Evolutionary conservation across 2,113 vertebrate species (phyloP).

Genomic region (Notothenia rossii): DNA sequence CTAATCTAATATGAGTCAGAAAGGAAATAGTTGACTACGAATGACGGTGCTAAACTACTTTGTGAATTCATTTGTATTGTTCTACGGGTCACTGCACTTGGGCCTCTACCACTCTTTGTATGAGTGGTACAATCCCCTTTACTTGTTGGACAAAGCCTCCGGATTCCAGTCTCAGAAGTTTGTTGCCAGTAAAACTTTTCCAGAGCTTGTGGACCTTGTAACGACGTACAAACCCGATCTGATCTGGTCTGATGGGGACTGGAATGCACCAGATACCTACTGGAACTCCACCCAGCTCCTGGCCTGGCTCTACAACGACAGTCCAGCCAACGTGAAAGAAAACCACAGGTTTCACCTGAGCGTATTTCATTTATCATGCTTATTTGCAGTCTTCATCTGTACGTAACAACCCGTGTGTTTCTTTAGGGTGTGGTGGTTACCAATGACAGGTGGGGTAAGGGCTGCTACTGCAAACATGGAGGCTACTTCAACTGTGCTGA

Average conservation of each 20-base stretch:
- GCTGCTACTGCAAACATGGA: conserved; percentile 89
- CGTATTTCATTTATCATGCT: background rate
- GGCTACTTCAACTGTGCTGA: conserved; percentile 91
- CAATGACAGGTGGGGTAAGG: conserved; percentile 91
- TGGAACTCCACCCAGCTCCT: conserved; percentile 96
- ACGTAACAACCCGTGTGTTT: background rate
- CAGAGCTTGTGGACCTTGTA: conserved; percentile 85
- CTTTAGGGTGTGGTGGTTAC: conserved; percentile 88
- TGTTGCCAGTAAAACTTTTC: conserved; percentile 85
- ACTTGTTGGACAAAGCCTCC: conserved; percentile 84
- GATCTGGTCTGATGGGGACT: conserved; percentile 97
- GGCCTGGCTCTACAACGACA: conserved; percentile 97
- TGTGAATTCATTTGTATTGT: background rate
- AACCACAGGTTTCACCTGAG: background rate
- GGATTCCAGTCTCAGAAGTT: conserved; percentile 89
- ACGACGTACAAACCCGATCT: conserved; percentile 90
- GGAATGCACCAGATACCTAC: conserved; percentile 93
- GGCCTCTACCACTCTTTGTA: conserved; percentile 91
- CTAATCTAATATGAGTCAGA: background rate
- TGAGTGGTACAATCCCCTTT: conserved; percentile 92
- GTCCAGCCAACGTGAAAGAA: conserved; percentile 90
- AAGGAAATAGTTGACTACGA: background rate
- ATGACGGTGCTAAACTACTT: background rate
- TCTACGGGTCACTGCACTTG: conserved; percentile 85
- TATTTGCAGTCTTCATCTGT: background rate